A percentile compares a stretch with the other conserved stretches of the same genome.
Conservation (phyloP, 2,113 vertebrate genomes). For the Cettia cetti region DNA sequence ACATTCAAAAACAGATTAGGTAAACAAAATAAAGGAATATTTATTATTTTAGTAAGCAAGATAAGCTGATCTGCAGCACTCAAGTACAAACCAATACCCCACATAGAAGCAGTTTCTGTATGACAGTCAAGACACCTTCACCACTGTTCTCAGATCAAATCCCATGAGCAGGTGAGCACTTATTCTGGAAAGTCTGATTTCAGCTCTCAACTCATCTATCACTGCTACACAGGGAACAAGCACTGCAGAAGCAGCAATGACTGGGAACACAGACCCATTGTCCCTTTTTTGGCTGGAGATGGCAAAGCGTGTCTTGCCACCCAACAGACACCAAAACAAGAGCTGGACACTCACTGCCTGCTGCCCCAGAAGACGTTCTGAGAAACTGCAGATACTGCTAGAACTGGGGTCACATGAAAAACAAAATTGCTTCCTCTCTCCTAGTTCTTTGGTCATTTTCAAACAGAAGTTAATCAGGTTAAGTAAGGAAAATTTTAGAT, state of each 20-base stretch:
- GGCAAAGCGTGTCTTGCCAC: not conserved
- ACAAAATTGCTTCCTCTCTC: not conserved
- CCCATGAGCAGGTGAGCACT: not conserved
- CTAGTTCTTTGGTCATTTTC: not conserved
- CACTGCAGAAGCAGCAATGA: not conserved
- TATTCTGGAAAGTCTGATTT: not conserved
- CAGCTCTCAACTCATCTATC: not conserved
- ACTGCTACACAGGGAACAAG: not conserved
- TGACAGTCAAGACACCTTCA: not conserved
- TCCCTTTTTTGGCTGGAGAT: not conserved
- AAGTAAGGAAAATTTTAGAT: not conserved
- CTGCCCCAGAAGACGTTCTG: not conserved
- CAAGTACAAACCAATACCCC: not conserved
- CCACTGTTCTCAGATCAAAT: not conserved
- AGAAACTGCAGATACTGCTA: not conserved
- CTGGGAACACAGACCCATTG: rapidly evolving
- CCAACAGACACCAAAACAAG: not conserved
- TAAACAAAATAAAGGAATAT: not conserved
- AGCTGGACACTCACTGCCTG: not conserved
- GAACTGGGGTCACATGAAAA: not conserved
- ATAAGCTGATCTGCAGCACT: not conserved
- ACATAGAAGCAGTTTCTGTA: not conserved
- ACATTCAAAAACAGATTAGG: not conserved
- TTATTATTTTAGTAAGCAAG: not conserved
- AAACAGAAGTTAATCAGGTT: not conserved